Percentiles rank a stretch among this genome's conserved stretches.
phyloP scores from a whole-genome alignment of 2,113 vertebrate genomes.

The Talpa occidentalis region DNA sequence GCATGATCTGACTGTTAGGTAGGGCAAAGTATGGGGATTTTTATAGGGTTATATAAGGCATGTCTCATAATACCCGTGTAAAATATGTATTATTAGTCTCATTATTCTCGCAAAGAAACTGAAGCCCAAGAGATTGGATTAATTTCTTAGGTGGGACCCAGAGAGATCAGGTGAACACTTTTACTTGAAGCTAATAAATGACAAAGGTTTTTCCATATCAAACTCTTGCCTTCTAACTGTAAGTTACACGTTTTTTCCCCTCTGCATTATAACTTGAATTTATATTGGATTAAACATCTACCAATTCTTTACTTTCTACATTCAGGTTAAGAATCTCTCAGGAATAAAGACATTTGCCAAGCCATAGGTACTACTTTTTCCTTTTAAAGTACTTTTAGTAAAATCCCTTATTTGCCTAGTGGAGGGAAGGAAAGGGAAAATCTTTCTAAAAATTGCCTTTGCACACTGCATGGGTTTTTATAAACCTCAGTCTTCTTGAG shows the following conservation, averaged over 20 bases:
- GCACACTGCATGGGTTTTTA: conserved; percentile 7
- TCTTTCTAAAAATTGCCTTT: conserved; percentile 52
- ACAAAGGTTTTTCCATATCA: background rate
- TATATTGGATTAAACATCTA: background rate
- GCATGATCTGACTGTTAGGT: background rate
- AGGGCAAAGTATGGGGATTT: background rate
- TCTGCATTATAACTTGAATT: background rate
- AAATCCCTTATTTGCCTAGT: conserved; percentile 46
- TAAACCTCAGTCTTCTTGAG: conserved; percentile 63
- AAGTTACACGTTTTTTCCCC: background rate
- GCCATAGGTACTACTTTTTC: background rate
- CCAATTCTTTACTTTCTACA: background rate
- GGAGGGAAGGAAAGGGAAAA: conserved; percentile 59
- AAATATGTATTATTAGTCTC: background rate
- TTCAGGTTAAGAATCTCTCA: conserved; percentile 10
- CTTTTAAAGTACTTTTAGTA: conserved; percentile 15
- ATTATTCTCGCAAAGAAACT: background rate
- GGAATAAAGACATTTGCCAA: conserved; percentile 17
- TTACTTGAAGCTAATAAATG: background rate
- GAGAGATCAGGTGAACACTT: background rate
- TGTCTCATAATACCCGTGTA: background rate
- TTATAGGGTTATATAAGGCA: background rate
- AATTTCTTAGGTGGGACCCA: background rate
- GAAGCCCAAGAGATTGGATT: background rate
- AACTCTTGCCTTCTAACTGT: background rate